Evolutionary conservation across 2,888 invertebrate species (phyloP), one percentile per base, ranked within the genome.

Genomic region (Stegophylla sp.): DNA sequence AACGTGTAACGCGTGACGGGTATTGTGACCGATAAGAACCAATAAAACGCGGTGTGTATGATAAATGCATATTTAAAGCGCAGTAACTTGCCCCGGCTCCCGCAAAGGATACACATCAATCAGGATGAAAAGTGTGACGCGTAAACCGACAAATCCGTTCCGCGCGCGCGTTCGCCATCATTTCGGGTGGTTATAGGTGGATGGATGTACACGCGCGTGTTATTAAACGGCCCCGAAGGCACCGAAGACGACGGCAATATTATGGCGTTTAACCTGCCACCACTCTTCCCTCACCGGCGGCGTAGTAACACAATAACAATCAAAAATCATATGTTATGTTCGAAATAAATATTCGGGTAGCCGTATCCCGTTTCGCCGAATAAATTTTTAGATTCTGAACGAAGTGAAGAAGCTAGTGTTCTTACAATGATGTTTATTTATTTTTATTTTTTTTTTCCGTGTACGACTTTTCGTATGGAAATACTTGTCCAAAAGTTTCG

Each of bases 11-110:
- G 66, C 26, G 9, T 43, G 76, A 77, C 56, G 56, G 77, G 56
- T 67, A 77, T 77, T 69, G 77, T 69, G 77, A 77, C 56, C 45
- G 77, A 77, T 77, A 77, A 77, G 77, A 45, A 45, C 67, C 67
- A 67, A 77, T 77, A 69, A 77, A 69, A 77, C 67, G 56, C 20
- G 20, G 43, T 53, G 23, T 41, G 41, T 75, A 75, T 67, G 77
- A 77, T 59, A 77, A 77, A 77, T 77, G 77, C 77, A 59, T 51
- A 69, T 69, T 59, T 77, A 45, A 77, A 67, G 69, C 45, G 67
- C 17, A 59, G 67, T 66, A 10, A 63, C 51, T 53, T 23, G 43
- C 63, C 13, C 5, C n/a, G 48, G 72, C n/a, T 26, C n/a, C 48
- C 73, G 34, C 34, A 43, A 56, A 45, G 67, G 45, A 34, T 26